Base-by-base conservation (phyloP, 2,888 invertebrate species). In the Alsophila aescularia region DNA sequence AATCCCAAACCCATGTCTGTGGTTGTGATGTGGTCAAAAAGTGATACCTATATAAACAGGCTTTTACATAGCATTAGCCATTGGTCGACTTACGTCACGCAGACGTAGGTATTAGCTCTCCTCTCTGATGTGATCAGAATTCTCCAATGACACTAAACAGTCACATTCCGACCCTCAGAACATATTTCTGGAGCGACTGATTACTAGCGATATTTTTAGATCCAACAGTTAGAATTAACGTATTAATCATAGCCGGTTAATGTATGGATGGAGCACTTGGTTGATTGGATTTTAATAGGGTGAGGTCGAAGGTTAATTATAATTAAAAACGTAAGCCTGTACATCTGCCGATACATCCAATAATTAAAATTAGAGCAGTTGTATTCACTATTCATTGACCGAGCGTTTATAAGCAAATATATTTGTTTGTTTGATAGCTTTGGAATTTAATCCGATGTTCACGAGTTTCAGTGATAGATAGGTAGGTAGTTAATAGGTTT, bases 151-250 rank as follows among this genome's bases (percentile, higher is more conserved):
- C 61, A 64, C 32, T 48, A 39, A 56, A 50, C 67, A 69, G 66
- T 18, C 43, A 45, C 59, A 61, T 59, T 53, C 65, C 58, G 52
- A 57, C 49, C 55, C 55, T 44, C 47, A 9, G 21, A 47, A 14
- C 13, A 48, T n/a, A 37, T 21, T 45, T 40, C 41, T 40, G 13
- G 13, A 45, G 45, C 35, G 52, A 60, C 45, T 58, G 61, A 56
- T 52, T 31, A 51, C 48, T 49, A 52, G 40, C 64, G 13, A 65
- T 73, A 77, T 75, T 72, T 77, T 70, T 76, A 75, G 72, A 70
- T 62, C 37, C 58, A 66, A 63, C 59, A 67, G 52, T 36, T 39
- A 42, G 21, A 57, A 60, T 65, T 42, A 32, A 37, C 34, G 12
- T 37, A 52, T 54, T 43, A 35, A 50, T 54, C 49, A 45, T 32